Percentiles rank a stretch among this genome's conserved stretches.
Evolutionary conservation across 1,140 invertebrate genomes (phyloP).

Genomic region (Temnothorax longispinosus): DNA sequence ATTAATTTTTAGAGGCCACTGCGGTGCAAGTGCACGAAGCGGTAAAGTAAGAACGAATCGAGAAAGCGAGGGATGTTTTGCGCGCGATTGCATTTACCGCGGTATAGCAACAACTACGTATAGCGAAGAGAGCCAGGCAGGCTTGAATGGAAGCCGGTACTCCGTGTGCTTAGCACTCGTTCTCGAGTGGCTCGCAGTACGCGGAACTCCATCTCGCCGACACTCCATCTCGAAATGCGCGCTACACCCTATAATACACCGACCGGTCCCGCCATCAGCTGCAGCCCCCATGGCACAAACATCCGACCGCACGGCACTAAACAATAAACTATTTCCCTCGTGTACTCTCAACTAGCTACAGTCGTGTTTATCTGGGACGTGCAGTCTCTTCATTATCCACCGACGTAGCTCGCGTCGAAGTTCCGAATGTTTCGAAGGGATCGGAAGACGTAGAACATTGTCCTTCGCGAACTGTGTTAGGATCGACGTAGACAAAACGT

Average conservation of each 20-base stretch:
- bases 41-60: constrained; percentile 43
- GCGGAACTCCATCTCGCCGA: constrained; percentile 60
- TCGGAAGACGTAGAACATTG: constrained; percentile 48
- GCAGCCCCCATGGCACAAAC: constrained; percentile 56
- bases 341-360: constrained; percentile 65
- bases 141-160: constrained; percentile 24
- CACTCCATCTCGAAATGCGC: constrained; percentile 63
- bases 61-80: constrained; percentile 46
- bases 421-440: constrained; percentile 67
- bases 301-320: constrained; percentile 66
- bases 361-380: constrained; percentile 75
- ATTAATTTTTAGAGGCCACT: constrained; percentile 52
- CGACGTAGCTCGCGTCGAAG: constrained; percentile 74
- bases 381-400: constrained; percentile 78
- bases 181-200: constrained; percentile 57
- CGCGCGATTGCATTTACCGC: constrained; percentile 54
- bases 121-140: constrained; percentile 22
- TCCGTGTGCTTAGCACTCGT: constrained; percentile 59
- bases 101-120: constrained; percentile 31
- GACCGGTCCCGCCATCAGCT: constrained; percentile 55
- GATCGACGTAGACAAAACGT: constrained; percentile 42
- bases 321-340: constrained; percentile 79
- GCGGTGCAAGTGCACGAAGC: constrained; percentile 24
- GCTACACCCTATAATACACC: constrained; percentile 60
- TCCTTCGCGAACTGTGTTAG: constrained; percentile 34